These are phyloP conservation scores for Brachynemurus nebulosus DNA, from an alignment of 2,888 invertebrate genomes.

Conservation along the genomic window DNA sequence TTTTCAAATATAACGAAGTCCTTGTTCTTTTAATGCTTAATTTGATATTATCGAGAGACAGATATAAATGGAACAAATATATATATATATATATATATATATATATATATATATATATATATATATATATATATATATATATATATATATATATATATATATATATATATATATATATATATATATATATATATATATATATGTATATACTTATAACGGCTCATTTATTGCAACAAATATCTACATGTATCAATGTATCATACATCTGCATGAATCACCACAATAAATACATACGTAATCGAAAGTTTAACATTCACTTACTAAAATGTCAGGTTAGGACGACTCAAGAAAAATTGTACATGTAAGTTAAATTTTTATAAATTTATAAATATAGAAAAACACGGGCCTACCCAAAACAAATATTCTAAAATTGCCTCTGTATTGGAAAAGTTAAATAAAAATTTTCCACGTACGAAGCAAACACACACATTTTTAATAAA, in stretches of 20 bases:
- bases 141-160: conserved; percentile 5
- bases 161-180: conserved; percentile 5
- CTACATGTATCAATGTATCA: background rate
- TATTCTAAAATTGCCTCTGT: too few species aligned
- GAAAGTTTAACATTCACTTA: too few species aligned
- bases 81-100: conserved; percentile 4
- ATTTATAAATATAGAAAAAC: too few species aligned
- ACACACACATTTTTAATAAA: too few species aligned
- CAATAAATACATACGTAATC: background rate
- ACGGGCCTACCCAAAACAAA: too few species aligned
- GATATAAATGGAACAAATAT: background rate
- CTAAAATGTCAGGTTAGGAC: too few species aligned
- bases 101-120: conserved; percentile 6
- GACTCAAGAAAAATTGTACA: too few species aligned
- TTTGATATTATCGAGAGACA: background rate
- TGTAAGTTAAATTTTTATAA: too few species aligned
- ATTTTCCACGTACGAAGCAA: too few species aligned
- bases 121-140: conserved; percentile 5
- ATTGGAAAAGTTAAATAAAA: too few species aligned
- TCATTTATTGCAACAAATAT: background rate
- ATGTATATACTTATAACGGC: background rate
- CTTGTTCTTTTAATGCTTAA: too few species aligned
- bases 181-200: conserved; percentile 1
- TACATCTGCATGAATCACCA: background rate
- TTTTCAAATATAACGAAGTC: too few species aligned